These are phyloP conservation scores for Rhynchophorus ferrugineus DNA, from an alignment of 1,140 invertebrate species.

Conservation along the genomic window DNA sequence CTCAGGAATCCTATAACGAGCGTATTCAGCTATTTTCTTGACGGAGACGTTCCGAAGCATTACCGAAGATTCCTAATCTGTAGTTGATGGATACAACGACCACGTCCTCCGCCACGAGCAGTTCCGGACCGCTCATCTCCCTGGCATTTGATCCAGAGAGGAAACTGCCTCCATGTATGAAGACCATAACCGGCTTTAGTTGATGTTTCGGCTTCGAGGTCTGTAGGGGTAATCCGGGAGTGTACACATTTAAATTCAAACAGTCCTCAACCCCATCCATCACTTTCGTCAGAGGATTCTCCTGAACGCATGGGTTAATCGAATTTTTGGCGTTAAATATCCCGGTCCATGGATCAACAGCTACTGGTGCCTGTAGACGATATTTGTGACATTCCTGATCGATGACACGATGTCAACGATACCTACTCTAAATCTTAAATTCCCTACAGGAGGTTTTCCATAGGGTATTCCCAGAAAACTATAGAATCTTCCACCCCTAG, in stretches of 20 bases:
- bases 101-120: slow-evolving; percentile 17
- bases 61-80: slow-evolving; percentile 22
- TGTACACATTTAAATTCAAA: slow-evolving; percentile 77
- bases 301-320: slow-evolving; percentile 40
- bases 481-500: slow-evolving; percentile 39
- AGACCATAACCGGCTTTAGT: slow-evolving; percentile 47
- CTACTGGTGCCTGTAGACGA: slow-evolving; percentile 44
- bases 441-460: slow-evolving; percentile 58
- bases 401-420: background rate
- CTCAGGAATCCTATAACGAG: slow-evolving; percentile 28
- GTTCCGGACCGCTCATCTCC: slow-evolving; percentile 17
- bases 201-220: slow-evolving; percentile 31
- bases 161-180: slow-evolving; percentile 41
- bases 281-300: slow-evolving; percentile 34
- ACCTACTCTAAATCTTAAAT: slow-evolving; percentile 53
- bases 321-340: slow-evolving; percentile 44
- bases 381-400: background rate
- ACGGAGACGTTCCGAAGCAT: no score
- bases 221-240: slow-evolving; percentile 34
- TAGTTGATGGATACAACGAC: slow-evolving; percentile 23
- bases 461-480: slow-evolving; percentile 59
- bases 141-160: slow-evolving; percentile 12
- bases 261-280: slow-evolving; percentile 50
- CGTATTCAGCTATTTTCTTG: background rate
- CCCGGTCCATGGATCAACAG: slow-evolving; percentile 49